A percentile compares a stretch with the other conserved stretches of the same genome.
Evolutionary conservation across 2,797 vertebrate species (phyloP).

Genomic region (Echiichthys vipera): DNA sequence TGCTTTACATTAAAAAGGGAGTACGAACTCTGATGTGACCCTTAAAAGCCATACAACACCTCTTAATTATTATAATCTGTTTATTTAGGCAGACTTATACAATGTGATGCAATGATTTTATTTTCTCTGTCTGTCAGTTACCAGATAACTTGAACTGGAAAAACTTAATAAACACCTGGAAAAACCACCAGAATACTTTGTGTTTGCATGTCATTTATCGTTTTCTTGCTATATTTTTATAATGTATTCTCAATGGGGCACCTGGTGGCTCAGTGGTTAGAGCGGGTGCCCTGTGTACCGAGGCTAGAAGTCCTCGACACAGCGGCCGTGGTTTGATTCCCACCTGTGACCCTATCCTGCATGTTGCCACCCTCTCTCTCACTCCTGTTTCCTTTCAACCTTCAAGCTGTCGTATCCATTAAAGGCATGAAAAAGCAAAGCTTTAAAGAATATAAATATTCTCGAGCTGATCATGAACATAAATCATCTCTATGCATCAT

Average conservation of each 20-base stretch:
- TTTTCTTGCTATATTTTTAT: not conserved
- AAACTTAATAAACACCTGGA: slow-evolving; percentile 1
- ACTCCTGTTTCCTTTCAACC: no score
- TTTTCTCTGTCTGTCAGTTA: slow-evolving; percentile 2
- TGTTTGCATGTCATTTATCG: not conserved
- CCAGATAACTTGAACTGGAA: not conserved
- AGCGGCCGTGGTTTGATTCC: no score
- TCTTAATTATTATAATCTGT: not conserved
- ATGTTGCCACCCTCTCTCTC: no score
- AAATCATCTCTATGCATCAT: not conserved
- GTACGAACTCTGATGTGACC: no score
- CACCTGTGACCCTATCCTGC: no score
- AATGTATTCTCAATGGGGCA: no score
- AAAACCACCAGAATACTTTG: not conserved
- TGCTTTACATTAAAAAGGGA: not conserved
- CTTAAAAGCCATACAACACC: not conserved
- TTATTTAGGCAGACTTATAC: not conserved
- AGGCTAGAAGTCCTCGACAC: no score
- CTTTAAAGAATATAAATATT: no score
- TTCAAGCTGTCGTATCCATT: no score
- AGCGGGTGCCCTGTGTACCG: no score
- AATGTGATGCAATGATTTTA: not conserved
- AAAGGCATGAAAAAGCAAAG: no score
- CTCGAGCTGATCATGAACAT: not conserved
- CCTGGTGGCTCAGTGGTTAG: no score